Evolutionary conservation across 2,888 invertebrate species (phyloP).

Genomic region (Phlogophora meticulosa): DNA sequence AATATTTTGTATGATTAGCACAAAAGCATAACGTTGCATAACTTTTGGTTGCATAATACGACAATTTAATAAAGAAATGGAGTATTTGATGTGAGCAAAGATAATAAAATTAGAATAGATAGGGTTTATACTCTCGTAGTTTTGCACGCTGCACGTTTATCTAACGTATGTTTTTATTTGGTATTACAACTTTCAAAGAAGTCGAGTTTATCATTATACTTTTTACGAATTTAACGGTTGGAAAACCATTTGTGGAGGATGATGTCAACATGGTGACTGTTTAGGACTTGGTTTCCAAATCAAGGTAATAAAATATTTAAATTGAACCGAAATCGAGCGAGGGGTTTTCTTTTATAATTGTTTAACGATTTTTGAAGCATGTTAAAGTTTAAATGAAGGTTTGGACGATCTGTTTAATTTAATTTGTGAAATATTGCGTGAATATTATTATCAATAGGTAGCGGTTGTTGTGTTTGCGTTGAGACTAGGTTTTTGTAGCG

Average conservation of each 20-base stretch:
- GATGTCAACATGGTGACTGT: conserved; percentile 49
- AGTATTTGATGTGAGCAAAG: conserved; percentile 29
- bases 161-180: conserved; percentile 17
- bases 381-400: too few relatives aligned
- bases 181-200: conserved; percentile 23
- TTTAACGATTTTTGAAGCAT: conserved; percentile 2
- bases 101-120: conserved; percentile 43
- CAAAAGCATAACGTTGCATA: conserved; percentile 26
- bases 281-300: conserved; percentile 28
- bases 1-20: conserved; percentile 33
- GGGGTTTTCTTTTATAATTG: background rate
- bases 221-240: conserved; percentile 38
- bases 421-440: background rate
- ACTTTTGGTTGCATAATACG: conserved; percentile 20
- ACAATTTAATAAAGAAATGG: conserved; percentile 24
- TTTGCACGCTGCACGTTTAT: conserved; percentile 58
- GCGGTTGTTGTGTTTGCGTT: background rate
- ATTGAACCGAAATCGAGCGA: background rate
- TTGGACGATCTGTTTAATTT: background rate
- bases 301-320: conserved; percentile 24
- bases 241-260: conserved; percentile 36
- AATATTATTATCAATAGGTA: background rate
- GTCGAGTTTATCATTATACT: conserved; percentile 9
- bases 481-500: background rate
- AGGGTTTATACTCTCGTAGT: conserved; percentile 38